These are phyloP conservation scores for Diadegma fenestrale DNA, from an alignment of 2,888 invertebrate species.

Conservation along the genomic window DNA sequence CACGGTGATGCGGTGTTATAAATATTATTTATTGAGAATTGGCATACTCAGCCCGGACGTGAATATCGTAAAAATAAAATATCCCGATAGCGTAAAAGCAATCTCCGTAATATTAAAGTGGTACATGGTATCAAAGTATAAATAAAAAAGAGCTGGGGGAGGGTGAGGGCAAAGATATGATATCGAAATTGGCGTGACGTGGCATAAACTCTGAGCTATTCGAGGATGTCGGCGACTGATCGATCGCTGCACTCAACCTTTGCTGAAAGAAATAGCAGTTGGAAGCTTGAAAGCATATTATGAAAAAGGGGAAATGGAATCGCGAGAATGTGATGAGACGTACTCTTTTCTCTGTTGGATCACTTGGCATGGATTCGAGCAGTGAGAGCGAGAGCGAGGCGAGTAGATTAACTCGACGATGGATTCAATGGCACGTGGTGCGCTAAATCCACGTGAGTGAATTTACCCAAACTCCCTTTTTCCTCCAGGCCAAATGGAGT, in stretches of 20 bases:
- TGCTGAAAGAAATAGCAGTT: conserved; percentile 15
- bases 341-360: conserved; percentile 15
- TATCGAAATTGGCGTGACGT: conserved; percentile 61
- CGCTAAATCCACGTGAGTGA: conserved; percentile 19
- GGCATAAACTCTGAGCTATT: conserved; percentile 43
- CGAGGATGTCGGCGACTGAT: conserved; percentile 51
- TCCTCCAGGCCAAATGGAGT: conserved; percentile 2
- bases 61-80: conserved; percentile 12
- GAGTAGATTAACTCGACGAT: conserved; percentile 59
- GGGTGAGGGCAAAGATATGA: conserved; percentile 35
- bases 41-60: neutral
- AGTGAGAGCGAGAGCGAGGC: conserved; percentile 21
- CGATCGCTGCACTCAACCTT: conserved; percentile 56
- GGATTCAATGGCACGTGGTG: conserved; percentile 64
- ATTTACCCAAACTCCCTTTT: conserved; percentile 50
- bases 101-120: conserved; percentile 20
- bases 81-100: conserved; percentile 16
- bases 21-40: conserved; percentile 29
- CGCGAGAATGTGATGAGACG: conserved; percentile 26
- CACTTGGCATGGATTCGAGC: conserved; percentile 1
- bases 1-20: neutral
- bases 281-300: conserved; percentile 4
- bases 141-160: conserved; percentile 2
- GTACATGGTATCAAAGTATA: conserved; percentile 10
- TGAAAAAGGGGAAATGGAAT: neutral